phyloP scores from a whole-genome alignment of 2,888 invertebrate genomes.

The Diabrotica balteata region DNA sequence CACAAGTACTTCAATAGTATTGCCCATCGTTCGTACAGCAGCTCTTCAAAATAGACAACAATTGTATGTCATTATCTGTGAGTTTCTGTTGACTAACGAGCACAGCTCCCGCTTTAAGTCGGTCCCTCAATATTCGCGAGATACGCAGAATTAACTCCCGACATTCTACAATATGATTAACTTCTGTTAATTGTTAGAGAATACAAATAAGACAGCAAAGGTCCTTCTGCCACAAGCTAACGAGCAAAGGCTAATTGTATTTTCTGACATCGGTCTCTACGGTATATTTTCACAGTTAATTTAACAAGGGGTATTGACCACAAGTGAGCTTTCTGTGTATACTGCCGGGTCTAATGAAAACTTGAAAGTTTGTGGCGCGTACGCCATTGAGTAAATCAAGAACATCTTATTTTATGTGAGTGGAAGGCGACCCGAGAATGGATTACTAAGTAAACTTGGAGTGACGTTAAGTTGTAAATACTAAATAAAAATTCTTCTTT shows the following conservation, averaged over 20 bases:
- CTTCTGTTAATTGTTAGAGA: slow-evolving; percentile 31
- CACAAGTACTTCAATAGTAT: background rate
- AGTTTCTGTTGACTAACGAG: slow-evolving; percentile 15
- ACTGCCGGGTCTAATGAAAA: slow-evolving; percentile 1
- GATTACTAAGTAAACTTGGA: too few species aligned
- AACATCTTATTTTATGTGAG: background rate
- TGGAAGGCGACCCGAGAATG: too few species aligned
- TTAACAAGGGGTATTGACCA: slow-evolving; percentile 29
- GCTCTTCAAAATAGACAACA: slow-evolving; percentile 4
- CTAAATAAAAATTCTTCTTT: too few species aligned
- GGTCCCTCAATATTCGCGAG: slow-evolving; percentile 21
- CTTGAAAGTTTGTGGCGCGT: slow-evolving; percentile 5
- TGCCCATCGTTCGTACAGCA: slow-evolving; percentile 1
- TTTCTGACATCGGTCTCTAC: slow-evolving; percentile 19
- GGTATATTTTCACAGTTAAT: slow-evolving; percentile 30
- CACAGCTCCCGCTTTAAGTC: slow-evolving; percentile 10
- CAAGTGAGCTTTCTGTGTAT: slow-evolving; percentile 13
- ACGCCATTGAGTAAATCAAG: background rate
- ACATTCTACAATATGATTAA: slow-evolving; percentile 29
- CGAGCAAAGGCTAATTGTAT: slow-evolving; percentile 22
- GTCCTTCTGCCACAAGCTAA: slow-evolving; percentile 19
- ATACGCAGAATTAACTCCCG: slow-evolving; percentile 22
- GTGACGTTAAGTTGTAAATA: too few species aligned
- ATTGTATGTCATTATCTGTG: slow-evolving; percentile 17
- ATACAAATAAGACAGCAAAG: slow-evolving; percentile 22